Base-by-base conservation (phyloP, 2,113 vertebrate species). In the Sorex fumeus region DNA sequence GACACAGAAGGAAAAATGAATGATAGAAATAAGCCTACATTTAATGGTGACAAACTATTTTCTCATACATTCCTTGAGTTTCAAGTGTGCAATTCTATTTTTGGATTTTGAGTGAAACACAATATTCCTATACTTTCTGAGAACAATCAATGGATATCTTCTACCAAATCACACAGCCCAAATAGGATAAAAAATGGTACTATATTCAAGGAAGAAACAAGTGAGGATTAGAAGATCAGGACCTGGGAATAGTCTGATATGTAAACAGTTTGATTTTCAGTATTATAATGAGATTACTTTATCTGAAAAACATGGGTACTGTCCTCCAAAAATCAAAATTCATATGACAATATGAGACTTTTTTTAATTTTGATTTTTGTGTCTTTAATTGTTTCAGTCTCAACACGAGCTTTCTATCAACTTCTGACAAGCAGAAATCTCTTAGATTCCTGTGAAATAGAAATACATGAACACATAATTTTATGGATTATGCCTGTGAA, bases 1-100 rank as follows among this genome's bases (percentile, higher is more conserved):
- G 84, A 69, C 40, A 90, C 19, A 53, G 0, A 47, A 72, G 87
- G 80, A 71, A 97, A 95, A 78, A 47, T 23, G n/a, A 81, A 18
- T 34, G 21, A 18, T 81, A 28, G 6, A 83, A 91, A 91, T 72
- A 92, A 76, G 36, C 27, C 53, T 64, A 45, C 43, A 76, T 77
- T 74, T 91, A 92, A 60, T 13, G 84, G 50, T 87, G 79, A 96
- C 75, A 92, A 90, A 90, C 50, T 34, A 9, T 57, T 80, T 62
- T 71, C n/a, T 50, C 27, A 84, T 6, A 16, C 6, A 0, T 74
- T 45, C 11, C 27, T 30, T 27, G 36, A 27, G 67, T 79, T 77
- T 82, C 3, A 87, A 34, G 3, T 5, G 2, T 30, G n/a, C 11
- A 27, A 2, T 91, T 88, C 67, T 92, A 79, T 90, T 87, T 86